These are phyloP conservation scores for Epinephelus cyanopodus DNA, from an alignment of 2,113 vertebrate genomes.

Conservation along the genomic window DNA sequence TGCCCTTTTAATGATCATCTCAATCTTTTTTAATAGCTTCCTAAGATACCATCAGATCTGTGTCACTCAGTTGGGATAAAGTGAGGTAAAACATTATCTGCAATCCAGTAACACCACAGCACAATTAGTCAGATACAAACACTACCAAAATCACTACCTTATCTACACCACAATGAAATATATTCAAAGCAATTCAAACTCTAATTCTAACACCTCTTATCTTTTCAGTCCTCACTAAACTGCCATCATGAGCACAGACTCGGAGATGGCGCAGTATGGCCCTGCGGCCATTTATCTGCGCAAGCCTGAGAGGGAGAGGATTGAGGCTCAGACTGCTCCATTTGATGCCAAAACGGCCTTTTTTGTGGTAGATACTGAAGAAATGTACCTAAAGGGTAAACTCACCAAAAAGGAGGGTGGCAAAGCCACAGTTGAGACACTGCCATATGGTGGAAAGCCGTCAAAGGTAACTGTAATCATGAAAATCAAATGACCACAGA, in stretches of 20 bases:
- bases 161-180: neutral
- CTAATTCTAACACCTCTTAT: neutral
- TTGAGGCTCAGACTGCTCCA: conserved; percentile 69
- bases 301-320: conserved; percentile 71
- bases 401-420: conserved; percentile 66
- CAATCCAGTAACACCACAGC: neutral
- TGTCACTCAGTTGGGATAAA: conserved; percentile 33
- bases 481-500: neutral
- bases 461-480: neutral
- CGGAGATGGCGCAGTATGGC: conserved; percentile 71
- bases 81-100: conserved; percentile 43
- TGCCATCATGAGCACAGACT: conserved; percentile 73
- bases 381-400: conserved; percentile 77
- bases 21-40: conserved; percentile 41
- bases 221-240: conserved; percentile 48
- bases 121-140: neutral
- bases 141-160: neutral
- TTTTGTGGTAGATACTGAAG: conserved; percentile 57
- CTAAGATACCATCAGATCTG: conserved; percentile 28
- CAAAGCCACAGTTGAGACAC: conserved; percentile 72
- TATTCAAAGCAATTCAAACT: neutral
- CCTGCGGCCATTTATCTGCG: conserved; percentile 66
- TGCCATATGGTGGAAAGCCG: neutral
- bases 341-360: conserved; percentile 75
- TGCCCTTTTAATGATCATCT: conserved; percentile 7